phyloP scores from a whole-genome alignment of 2,888 invertebrate genomes.

The Oegoconia quadripuncta region DNA sequence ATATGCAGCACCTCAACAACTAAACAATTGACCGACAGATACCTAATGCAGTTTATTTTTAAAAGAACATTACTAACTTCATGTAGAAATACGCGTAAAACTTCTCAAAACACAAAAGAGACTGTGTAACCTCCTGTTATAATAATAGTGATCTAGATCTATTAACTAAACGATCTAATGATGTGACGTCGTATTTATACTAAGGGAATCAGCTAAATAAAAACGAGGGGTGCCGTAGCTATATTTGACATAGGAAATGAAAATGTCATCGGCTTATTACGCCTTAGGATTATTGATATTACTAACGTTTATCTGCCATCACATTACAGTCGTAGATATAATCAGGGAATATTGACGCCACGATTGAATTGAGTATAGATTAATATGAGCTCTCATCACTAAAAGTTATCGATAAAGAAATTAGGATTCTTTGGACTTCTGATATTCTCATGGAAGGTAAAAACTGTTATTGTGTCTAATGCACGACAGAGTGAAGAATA shows the following conservation, averaged over 20 bases:
- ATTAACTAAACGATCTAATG: conserved; percentile 41
- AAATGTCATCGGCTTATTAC: conserved; percentile 72
- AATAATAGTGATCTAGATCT: conserved; percentile 16
- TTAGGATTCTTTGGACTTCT: conserved; percentile 3
- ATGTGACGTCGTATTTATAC: conserved; percentile 49
- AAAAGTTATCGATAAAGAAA: too few relatives aligned
- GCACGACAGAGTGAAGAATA: conserved; percentile 24
- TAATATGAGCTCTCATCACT: too few relatives aligned
- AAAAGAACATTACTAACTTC: too few relatives aligned
- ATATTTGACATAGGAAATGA: conserved; percentile 74
- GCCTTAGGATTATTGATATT: conserved; percentile 66
- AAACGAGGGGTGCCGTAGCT: conserved; percentile 36
- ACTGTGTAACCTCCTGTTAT: too few relatives aligned
- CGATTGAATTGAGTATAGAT: too few relatives aligned
- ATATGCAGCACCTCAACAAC: too few relatives aligned
- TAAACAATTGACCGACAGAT: too few relatives aligned
- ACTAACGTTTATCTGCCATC: conserved; percentile 18
- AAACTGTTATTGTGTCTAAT: conserved; percentile 19
- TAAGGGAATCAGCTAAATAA: conserved; percentile 48
- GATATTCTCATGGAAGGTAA: conserved; percentile 22
- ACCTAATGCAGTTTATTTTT: too few relatives aligned
- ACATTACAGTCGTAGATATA: conserved; percentile 19
- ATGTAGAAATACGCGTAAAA: too few relatives aligned
- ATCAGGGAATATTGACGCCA: conserved; percentile 16
- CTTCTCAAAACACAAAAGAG: too few relatives aligned